Base-by-base conservation (phyloP, 2,797 vertebrate genomes). In the Okamejei kenojei region DNA sequence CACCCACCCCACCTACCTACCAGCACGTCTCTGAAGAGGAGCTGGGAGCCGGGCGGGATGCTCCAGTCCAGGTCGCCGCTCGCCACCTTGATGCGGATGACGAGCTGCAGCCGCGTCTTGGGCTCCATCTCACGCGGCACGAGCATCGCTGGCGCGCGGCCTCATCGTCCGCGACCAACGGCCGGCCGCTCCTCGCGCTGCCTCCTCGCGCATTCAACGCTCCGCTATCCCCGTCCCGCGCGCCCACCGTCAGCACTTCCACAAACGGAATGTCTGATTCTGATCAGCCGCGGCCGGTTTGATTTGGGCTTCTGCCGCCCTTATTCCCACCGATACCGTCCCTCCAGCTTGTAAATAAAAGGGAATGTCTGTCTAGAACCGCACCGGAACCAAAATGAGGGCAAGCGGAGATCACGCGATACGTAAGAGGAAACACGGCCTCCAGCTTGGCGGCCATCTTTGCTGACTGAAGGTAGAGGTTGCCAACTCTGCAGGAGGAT, bases 11-110 rank as follows among this genome's bases (percentile, higher is more conserved):
- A n/a, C n/a, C n/a, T 93, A 96, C 97, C 97, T 95, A 98, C 98
- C 97, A 99, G 96, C 94, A 99, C 96, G 93, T 99, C 98, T 95
- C 97, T 97, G 96, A 99, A 99, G 96, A 98, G 97, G 35, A 99
- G 94, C 94, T 98, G 97, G 45, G 97, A 97, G 1, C 97, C 97
- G 65, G 95, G 97, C 94, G 98, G 97, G 90, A 99, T 98, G 19
- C 97, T 97, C 94, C 98, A 99, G 96, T 99, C 98, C 96, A 99
- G 98, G 94, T 99, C 98, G 5, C 96, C 95, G 38, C 97, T 96
- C 38, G 98, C 98, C 26, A 98, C 97, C 94, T 97, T 98, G 95
- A 99, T 99, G 93, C 98, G 98, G 95, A 99, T 99, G 86, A 98
- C 98, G 95, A 99, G 97, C 93, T 97, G 96, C 95, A 63, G 84